Conservation (phyloP, 1,140 invertebrate species). For the Zaprionus kolodkinae region DNA sequence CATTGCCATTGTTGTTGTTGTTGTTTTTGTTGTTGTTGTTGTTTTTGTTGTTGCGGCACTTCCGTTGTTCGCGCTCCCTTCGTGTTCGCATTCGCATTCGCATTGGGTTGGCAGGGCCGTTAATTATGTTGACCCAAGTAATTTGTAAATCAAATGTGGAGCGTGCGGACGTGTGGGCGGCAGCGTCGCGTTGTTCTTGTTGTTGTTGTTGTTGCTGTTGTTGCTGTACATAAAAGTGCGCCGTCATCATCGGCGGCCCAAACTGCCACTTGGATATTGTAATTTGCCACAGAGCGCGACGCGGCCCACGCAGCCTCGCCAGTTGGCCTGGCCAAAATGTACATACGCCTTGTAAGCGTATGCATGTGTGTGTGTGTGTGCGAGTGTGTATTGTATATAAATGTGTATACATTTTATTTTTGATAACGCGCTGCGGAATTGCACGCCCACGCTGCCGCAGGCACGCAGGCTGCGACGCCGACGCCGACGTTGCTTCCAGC, state of each 20-base stretch:
- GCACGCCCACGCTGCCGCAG: slow-evolving; percentile 65
- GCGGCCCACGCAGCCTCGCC: slow-evolving; percentile 33
- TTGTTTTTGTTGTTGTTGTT: too few species aligned
- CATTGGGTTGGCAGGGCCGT: slow-evolving; percentile 49
- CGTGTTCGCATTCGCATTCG: slow-evolving; percentile 9
- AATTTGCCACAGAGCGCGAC: slow-evolving; percentile 48
- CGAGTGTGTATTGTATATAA: slow-evolving; percentile 25
- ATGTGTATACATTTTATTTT: slow-evolving; percentile 68
- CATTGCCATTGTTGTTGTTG: slow-evolving; percentile 17
- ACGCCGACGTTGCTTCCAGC: slow-evolving; percentile 51
- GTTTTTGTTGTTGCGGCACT: slow-evolving; percentile 45
- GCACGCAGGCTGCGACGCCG: slow-evolving; percentile 32
- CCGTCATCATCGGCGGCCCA: slow-evolving; percentile 44
- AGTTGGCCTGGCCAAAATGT: slow-evolving; percentile 45
- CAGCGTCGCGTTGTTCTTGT: not conserved
- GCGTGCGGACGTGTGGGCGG: slow-evolving; percentile 40
- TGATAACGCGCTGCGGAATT: slow-evolving; percentile 74
- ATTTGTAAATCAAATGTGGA: slow-evolving; percentile 65
- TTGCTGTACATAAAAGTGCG: slow-evolving; percentile 45
- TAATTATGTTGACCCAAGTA: slow-evolving; percentile 74
- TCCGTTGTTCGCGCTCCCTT: slow-evolving; percentile 35
- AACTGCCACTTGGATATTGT: slow-evolving; percentile 57
- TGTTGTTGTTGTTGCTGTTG: too few species aligned
- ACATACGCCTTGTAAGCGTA: not conserved
- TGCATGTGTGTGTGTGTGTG: slow-evolving; percentile 14